A percentile compares a stretch with the other conserved stretches of the same genome.
Conservation (phyloP, 2,113 vertebrate species). For the Pycnonotus jocosus region DNA sequence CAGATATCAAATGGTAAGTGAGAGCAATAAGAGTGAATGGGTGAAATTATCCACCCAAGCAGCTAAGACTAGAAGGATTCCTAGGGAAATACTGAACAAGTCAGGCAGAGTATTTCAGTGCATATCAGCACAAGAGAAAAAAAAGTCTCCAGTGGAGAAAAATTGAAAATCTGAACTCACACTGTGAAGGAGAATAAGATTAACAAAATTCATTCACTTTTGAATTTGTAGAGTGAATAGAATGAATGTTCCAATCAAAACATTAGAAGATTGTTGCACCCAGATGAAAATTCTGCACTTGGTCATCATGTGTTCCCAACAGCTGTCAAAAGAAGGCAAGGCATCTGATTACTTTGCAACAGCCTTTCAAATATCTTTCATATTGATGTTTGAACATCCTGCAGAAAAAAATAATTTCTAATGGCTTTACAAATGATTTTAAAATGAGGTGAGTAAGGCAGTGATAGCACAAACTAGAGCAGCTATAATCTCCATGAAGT, state of each 20-base stretch:
- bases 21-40: not conserved
- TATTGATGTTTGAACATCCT: not conserved
- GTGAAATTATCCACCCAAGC: not conserved
- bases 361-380: not conserved
- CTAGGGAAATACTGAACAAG: conserved; percentile 3
- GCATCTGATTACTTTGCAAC: not conserved
- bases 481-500: not conserved
- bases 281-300: not conserved
- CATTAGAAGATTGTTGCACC: not conserved
- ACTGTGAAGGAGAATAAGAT: conserved; percentile 1
- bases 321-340: not conserved
- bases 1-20: not conserved
- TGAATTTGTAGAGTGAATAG: not conserved
- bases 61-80: not conserved
- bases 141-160: conserved; percentile 2
- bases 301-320: not conserved
- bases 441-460: not conserved
- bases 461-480: not conserved
- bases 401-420: not conserved
- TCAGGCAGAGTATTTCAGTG: conserved; percentile 5
- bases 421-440: not conserved
- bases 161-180: not conserved
- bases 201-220: conserved; percentile 26
- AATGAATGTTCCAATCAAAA: conserved; percentile 2
- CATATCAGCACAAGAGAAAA: not conserved